phyloP scores from a whole-genome alignment of 2,113 vertebrate species.

The Rhombomys opimus region DNA sequence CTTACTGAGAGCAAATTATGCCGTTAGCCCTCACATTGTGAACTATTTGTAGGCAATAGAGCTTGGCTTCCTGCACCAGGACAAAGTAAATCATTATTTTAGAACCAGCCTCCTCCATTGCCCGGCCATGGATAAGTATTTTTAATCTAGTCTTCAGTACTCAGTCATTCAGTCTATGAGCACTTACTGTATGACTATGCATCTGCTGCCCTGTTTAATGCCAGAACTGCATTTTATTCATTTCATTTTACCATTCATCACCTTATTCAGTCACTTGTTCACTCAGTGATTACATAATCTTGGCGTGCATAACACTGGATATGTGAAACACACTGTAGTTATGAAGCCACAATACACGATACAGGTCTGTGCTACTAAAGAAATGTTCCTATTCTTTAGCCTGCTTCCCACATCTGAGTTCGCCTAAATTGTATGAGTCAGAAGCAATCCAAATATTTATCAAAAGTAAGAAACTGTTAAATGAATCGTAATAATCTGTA shows the following conservation, averaged over 20 bases:
- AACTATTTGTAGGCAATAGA: conserved; percentile 52
- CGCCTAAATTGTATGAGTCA: conserved; percentile 3
- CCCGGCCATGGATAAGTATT: background rate
- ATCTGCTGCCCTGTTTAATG: background rate
- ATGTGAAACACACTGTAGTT: background rate
- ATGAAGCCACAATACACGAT: background rate
- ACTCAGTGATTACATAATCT: background rate
- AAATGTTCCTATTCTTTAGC: background rate
- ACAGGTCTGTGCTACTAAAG: background rate
- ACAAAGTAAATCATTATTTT: conserved; percentile 19
- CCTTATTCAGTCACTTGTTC: background rate
- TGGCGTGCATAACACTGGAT: background rate
- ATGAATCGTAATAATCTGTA: conserved; percentile 21
- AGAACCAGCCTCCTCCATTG: background rate
- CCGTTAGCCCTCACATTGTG: conserved; percentile 22
- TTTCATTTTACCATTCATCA: background rate
- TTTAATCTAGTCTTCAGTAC: background rate
- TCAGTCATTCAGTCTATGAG: conserved; percentile 38
- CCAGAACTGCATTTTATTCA: background rate
- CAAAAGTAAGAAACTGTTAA: conserved; percentile 1
- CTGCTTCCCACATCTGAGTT: background rate
- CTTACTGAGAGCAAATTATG: conserved; percentile 42
- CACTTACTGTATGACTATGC: background rate
- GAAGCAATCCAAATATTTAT: conserved; percentile 40
- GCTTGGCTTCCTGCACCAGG: background rate